phyloP scores from a whole-genome alignment of 2,113 vertebrate species.

The Neoarius graeffei region DNA sequence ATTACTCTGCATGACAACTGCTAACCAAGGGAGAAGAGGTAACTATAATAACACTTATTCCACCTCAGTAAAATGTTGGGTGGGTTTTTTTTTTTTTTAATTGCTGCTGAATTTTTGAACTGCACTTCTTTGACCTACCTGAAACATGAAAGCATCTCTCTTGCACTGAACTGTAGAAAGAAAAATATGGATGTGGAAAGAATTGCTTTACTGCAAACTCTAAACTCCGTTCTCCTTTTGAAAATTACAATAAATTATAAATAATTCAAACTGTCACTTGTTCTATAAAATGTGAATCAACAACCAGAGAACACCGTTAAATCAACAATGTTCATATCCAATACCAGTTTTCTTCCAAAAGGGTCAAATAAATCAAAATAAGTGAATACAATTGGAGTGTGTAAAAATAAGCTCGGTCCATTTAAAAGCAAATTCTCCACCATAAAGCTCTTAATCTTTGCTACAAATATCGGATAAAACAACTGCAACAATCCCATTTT shows the following conservation, averaged over 20 bases:
- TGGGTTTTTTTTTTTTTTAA: background rate
- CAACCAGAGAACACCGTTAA: background rate
- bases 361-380: background rate
- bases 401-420: background rate
- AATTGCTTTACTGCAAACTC: background rate
- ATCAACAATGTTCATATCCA: background rate
- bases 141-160: background rate
- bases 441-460: constrained; percentile 33
- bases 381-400: background rate
- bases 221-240: background rate
- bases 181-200: background rate
- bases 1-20: background rate
- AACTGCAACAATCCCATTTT: background rate
- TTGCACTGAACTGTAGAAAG: background rate
- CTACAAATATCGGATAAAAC: constrained; percentile 25
- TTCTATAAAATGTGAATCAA: background rate
- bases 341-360: background rate
- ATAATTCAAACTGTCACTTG: background rate
- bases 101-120: background rate
- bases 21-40: background rate
- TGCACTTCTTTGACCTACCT: background rate
- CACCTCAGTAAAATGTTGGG: background rate
- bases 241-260: background rate
- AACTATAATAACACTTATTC: background rate
- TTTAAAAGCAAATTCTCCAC: constrained; percentile 21